Conservation (phyloP, 2,888 invertebrate genomes). For the Pachycephus smyrnensis region DNA sequence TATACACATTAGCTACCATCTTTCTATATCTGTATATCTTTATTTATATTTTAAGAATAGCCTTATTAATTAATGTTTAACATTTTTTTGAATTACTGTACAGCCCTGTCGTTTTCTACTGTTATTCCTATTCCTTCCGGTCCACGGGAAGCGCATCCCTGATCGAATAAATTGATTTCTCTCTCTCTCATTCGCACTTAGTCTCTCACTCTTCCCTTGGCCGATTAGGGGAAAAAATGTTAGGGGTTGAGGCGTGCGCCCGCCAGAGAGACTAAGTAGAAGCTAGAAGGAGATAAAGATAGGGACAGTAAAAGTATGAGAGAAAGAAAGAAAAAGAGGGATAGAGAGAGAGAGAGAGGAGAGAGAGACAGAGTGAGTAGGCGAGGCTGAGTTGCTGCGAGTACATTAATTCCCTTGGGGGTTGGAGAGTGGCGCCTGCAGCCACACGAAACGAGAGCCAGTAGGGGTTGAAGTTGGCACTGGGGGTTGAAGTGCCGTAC, state of each 20-base stretch:
- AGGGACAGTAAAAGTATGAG: slow-evolving; percentile 18
- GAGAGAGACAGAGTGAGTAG: slow-evolving; percentile 1
- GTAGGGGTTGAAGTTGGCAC: slow-evolving; percentile 17
- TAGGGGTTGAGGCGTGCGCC: not conserved
- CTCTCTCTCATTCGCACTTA: too few species aligned
- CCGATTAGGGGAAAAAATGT: slow-evolving; percentile 1
- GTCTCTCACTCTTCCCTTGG: not conserved
- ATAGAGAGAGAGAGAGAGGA: slow-evolving; percentile 1
- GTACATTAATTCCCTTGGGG: slow-evolving; percentile 15
- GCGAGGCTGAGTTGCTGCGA: slow-evolving; percentile 18
- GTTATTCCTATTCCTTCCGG: too few species aligned
- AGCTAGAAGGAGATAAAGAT: slow-evolving; percentile 13
- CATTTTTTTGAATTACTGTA: too few species aligned
- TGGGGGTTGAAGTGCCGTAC: slow-evolving; percentile 7
- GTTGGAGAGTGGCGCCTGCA: slow-evolving; percentile 26
- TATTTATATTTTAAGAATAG: too few species aligned
- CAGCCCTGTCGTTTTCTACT: too few species aligned
- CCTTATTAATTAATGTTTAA: too few species aligned
- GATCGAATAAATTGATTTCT: too few species aligned
- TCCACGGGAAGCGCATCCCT: too few species aligned
- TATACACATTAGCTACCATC: too few species aligned
- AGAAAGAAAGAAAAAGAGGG: not conserved
- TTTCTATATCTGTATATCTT: too few species aligned
- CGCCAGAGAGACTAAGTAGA: not conserved
- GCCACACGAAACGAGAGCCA: slow-evolving; percentile 36